These are phyloP conservation scores for Meda fulgida DNA, from an alignment of 2,797 vertebrate species.

Conservation along the genomic window DNA sequence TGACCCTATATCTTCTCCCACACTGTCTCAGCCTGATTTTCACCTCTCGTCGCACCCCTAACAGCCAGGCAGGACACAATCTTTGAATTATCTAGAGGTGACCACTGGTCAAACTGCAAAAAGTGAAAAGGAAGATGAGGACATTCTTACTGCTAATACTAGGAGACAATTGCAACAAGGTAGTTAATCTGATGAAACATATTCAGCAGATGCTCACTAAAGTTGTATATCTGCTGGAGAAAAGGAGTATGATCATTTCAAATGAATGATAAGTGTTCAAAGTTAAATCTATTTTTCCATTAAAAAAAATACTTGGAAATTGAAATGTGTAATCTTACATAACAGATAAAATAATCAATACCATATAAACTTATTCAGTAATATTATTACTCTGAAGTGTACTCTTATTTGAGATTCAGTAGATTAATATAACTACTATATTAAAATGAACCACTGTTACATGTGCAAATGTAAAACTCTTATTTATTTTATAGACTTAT, in stretches of 20 bases:
- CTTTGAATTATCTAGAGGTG: constrained; percentile 43
- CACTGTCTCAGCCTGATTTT: constrained; percentile 58
- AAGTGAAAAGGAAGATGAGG: constrained; percentile 52
- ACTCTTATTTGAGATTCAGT: neutral
- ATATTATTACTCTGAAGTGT: neutral
- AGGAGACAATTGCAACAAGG: neutral
- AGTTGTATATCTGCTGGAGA: neutral
- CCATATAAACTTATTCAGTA: neutral
- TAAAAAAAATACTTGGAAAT: too few relatives aligned
- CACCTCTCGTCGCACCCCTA: constrained; percentile 44
- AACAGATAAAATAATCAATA: neutral
- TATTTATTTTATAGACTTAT: neutral
- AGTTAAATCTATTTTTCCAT: too few relatives aligned
- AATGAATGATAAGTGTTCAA: neutral
- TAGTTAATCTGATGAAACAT: neutral
- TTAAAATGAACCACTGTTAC: neutral
- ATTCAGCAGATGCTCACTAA: neutral
- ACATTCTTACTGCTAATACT: neutral
- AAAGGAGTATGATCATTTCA: neutral
- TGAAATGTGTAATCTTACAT: neutral
- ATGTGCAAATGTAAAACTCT: neutral
- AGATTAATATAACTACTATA: neutral
- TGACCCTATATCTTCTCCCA: constrained; percentile 47
- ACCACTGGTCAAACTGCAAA: constrained; percentile 59
- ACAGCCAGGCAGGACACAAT: constrained; percentile 60